phyloP scores from a whole-genome alignment of 1,140 invertebrate genomes.

The Panagrolaimus sp. region DNA sequence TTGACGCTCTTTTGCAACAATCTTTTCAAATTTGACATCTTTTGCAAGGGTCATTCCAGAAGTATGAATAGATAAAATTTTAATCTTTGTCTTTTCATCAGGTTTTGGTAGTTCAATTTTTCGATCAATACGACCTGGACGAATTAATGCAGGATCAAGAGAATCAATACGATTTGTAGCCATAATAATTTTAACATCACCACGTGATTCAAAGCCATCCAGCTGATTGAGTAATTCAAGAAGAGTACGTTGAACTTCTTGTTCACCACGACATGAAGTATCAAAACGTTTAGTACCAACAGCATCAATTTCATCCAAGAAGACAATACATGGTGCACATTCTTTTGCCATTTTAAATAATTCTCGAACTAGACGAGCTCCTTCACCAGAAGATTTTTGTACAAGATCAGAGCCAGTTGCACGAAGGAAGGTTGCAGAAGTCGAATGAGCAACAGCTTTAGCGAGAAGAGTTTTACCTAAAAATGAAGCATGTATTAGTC shows the following conservation, averaged over 20 bases:
- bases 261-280: slow-evolving; percentile 96
- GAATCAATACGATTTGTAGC: slow-evolving; percentile 99
- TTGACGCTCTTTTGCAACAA: slow-evolving; percentile 99
- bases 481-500: too few relatives aligned
- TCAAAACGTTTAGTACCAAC: slow-evolving; percentile 97
- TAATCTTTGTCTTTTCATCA: slow-evolving; percentile 95
- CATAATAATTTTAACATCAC: slow-evolving; percentile 98
- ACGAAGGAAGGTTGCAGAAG: slow-evolving; percentile 93
- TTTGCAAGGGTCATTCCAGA: slow-evolving; percentile 91
- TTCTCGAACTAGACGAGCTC: slow-evolving; percentile 93
- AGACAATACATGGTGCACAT: slow-evolving; percentile 97
- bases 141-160: slow-evolving; percentile 92
- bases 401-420: slow-evolving; percentile 98
- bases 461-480: slow-evolving; percentile 97
- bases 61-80: slow-evolving; percentile 98
- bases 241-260: slow-evolving; percentile 99
- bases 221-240: slow-evolving; percentile 96
- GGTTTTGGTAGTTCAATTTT: slow-evolving; percentile 99
- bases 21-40: slow-evolving; percentile 93
- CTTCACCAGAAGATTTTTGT: slow-evolving; percentile 98
- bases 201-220: slow-evolving; percentile 93
- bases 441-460: slow-evolving; percentile 99
- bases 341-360: slow-evolving; percentile 96
- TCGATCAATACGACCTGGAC: slow-evolving; percentile 94
- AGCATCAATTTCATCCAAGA: slow-evolving; percentile 99